Evolutionary conservation across 2,888 invertebrate genomes (phyloP), one percentile per base, ranked within the genome.

Genomic region (Helobdella robusta): DNA sequence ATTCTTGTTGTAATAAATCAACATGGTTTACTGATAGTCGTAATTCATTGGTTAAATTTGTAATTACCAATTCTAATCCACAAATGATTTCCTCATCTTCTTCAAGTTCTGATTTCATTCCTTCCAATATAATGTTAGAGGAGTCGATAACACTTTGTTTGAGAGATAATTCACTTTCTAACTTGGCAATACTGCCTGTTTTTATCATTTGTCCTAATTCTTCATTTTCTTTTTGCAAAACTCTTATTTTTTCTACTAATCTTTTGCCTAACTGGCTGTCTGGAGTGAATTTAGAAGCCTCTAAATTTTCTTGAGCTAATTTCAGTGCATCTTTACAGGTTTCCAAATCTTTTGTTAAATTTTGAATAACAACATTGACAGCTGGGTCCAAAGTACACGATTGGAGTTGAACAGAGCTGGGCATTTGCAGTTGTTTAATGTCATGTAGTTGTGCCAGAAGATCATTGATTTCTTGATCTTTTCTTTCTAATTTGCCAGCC

Each of bases 261-360:
- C 94, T 86, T 81, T 95, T 97, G 70, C 97, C 97, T 59, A 93
- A 94, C 82, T 93, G 93, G 70, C 93, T 85, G 77, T 97, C 97
- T n/a, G 95, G 93, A 18, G 95, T 97, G 81, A 97, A 97, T 81
- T 95, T 97, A 94, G 94, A 95, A 2, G 97, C 95, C 64, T 91
- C 89, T 56, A 95, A 83, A 83, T 97, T 95, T 81, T 91, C 93
- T 80, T 95, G 94, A 20, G 93, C 93, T 80, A 95, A 93, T 79
- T 95, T 94, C 72, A 94, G 83, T 77, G 89, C 88, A 62, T 90
- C 87, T 79, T 90, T 89, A 30, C 90, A 89, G 60, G 88, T 85
- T 67, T 89, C 87, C 69, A 95, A 82, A 80, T 97, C 95, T 78
- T 89, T 87, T 74, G 90, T 87, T 76, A 97, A 84, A 78, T 89